Percentiles rank a stretch among this genome's conserved stretches.
Evolutionary conservation across 2,888 invertebrate species (phyloP).

Genomic region (Eucera pruinosa): DNA sequence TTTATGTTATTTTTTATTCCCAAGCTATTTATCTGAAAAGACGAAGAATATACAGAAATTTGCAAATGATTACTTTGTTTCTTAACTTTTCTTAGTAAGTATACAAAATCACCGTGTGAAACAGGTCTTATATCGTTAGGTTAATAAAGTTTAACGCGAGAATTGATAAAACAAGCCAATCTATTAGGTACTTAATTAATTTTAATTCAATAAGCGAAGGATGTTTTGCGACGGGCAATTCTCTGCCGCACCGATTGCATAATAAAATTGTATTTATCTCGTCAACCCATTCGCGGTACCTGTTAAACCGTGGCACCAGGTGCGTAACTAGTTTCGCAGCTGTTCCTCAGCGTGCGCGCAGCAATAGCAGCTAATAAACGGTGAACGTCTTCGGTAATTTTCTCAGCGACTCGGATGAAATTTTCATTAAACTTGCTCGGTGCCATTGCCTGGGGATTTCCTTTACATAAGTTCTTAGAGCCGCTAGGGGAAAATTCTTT

Average conservation of each 20-base stretch:
- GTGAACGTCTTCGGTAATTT: conserved; percentile 18
- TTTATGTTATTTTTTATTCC: too few species aligned
- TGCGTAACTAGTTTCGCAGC: conserved; percentile 12
- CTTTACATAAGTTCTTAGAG: neutral
- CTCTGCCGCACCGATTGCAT: neutral
- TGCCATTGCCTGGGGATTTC: neutral
- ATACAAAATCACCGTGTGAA: too few species aligned
- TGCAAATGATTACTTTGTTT: too few species aligned
- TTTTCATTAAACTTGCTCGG: conserved; percentile 17
- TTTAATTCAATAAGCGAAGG: neutral
- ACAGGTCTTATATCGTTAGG: too few species aligned
- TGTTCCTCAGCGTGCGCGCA: neutral
- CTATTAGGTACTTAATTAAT: neutral
- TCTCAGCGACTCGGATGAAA: too few species aligned
- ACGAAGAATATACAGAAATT: too few species aligned
- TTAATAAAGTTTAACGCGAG: too few species aligned
- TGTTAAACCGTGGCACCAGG: conserved; percentile 17
- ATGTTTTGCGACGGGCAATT: neutral
- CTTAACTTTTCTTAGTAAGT: too few species aligned
- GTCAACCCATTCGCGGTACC: conserved; percentile 16
- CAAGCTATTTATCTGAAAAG: too few species aligned
- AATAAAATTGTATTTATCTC: conserved; percentile 34
- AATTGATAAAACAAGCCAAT: too few species aligned
- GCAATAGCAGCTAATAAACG: conserved; percentile 22
- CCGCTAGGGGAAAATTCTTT: neutral